Conservation (phyloP, 1,140 invertebrate species). For the Drosophila sproati region DNA sequence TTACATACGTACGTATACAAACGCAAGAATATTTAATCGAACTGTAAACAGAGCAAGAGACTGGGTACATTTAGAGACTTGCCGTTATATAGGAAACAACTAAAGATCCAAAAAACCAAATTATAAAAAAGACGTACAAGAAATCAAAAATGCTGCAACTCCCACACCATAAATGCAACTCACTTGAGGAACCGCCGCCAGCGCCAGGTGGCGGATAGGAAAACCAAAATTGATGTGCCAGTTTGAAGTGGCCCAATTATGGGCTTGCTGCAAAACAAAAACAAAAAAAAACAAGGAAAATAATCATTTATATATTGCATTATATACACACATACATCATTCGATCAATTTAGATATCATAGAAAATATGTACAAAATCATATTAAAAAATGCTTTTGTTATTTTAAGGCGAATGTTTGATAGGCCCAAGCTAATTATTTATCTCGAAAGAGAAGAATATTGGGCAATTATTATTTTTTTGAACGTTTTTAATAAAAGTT, state of each 20-base stretch:
- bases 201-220: constrained; percentile 88
- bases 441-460: too few relatives aligned
- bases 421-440: too few relatives aligned
- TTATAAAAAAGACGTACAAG: constrained; percentile 23
- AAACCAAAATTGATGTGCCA: constrained; percentile 90
- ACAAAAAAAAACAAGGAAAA: not conserved
- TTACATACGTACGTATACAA: constrained; percentile 53
- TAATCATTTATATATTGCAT: not conserved
- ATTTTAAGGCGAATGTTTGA: too few relatives aligned
- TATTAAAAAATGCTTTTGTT: too few relatives aligned
- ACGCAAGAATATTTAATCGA: constrained; percentile 50
- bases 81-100: constrained; percentile 39
- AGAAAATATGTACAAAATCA: too few relatives aligned
- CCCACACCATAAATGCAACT: constrained; percentile 66
- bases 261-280: constrained; percentile 70
- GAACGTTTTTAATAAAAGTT: too few relatives aligned
- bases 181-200: constrained; percentile 85
- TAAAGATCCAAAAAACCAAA: constrained; percentile 24
- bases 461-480: too few relatives aligned
- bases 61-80: constrained; percentile 58
- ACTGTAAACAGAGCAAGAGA: constrained; percentile 56
- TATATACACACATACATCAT: not conserved
- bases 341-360: not conserved
- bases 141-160: constrained; percentile 34
- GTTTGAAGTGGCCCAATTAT: constrained; percentile 84